phyloP scores from a whole-genome alignment of 2,797 vertebrate species.

The Bryconaethiops microstoma region DNA sequence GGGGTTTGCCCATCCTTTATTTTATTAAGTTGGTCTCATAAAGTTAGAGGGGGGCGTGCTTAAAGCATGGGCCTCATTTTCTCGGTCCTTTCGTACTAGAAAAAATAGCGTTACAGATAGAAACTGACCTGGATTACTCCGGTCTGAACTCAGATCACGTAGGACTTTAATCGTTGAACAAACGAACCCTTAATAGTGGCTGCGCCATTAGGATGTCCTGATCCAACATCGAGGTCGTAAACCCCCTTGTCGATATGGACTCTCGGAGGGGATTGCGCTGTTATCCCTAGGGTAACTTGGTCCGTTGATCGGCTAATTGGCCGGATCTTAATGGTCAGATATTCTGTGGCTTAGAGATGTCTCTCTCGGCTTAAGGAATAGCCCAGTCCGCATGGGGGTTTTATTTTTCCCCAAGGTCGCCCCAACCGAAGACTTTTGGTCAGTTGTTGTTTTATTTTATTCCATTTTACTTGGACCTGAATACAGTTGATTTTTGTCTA shows the following conservation, averaged over 20 bases:
- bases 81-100: conserved; percentile 67
- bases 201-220: conserved; percentile 59
- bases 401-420: conserved; percentile 63
- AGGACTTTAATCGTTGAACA: conserved; percentile 76
- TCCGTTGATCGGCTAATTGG: no score
- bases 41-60: conserved; percentile 45
- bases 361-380: conserved; percentile 31
- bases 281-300: no score
- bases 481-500: conserved; percentile 39
- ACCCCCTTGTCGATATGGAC: no score
- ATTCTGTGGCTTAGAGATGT: conserved; percentile 60
- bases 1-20: not conserved
- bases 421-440: conserved; percentile 68
- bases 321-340: no score
- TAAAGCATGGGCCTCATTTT: conserved; percentile 25
- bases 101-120: conserved; percentile 59
- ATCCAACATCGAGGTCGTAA: no score
- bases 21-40: conserved; percentile 61
- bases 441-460: not conserved
- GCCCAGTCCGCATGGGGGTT: conserved; percentile 30
- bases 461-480: accelerated
- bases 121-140: no score
- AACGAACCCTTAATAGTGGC: conserved; percentile 68
- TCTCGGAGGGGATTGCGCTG: no score
- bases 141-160: no score